These are phyloP conservation scores for Nomada fabriciana DNA, from an alignment of 2,888 invertebrate genomes.

Conservation along the genomic window DNA sequence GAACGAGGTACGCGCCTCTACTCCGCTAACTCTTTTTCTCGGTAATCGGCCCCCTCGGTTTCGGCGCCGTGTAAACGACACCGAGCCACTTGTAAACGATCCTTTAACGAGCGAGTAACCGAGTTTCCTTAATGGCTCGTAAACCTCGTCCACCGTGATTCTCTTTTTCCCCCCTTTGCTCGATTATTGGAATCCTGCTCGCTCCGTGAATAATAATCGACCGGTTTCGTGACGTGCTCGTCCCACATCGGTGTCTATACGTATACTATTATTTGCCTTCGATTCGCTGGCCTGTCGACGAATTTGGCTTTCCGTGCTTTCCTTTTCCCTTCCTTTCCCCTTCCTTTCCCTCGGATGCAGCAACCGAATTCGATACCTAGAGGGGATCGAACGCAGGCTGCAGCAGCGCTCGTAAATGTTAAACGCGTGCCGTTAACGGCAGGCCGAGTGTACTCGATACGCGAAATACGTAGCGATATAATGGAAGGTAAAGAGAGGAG, in stretches of 20 bases:
- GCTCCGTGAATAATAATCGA: constrained; percentile 31
- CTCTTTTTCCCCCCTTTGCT: background rate
- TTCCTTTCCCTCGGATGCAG: too few species aligned
- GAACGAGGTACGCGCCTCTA: background rate
- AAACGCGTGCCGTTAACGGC: too few species aligned
- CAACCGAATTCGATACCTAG: too few species aligned
- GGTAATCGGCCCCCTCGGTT: constrained; percentile 29
- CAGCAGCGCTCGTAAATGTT: too few species aligned
- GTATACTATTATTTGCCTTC: too few species aligned
- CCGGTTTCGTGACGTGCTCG: background rate
- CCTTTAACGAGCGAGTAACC: constrained; percentile 47
- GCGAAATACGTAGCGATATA: too few species aligned
- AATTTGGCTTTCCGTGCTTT: background rate
- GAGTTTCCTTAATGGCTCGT: constrained; percentile 47
- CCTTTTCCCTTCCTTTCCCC: too few species aligned
- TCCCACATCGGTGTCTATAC: too few species aligned
- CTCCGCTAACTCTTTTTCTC: background rate
- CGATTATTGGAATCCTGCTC: constrained; percentile 10
- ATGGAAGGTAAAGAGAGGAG: background rate
- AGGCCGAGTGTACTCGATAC: too few species aligned
- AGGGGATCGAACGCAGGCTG: too few species aligned
- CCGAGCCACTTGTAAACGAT: constrained; percentile 48
- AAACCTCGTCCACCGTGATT: constrained; percentile 21
- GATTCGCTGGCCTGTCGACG: too few species aligned
- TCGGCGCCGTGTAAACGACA: constrained; percentile 46